Evolutionary conservation across 2,113 vertebrate genomes (phyloP).

Genomic region (Sylvia atricapilla): DNA sequence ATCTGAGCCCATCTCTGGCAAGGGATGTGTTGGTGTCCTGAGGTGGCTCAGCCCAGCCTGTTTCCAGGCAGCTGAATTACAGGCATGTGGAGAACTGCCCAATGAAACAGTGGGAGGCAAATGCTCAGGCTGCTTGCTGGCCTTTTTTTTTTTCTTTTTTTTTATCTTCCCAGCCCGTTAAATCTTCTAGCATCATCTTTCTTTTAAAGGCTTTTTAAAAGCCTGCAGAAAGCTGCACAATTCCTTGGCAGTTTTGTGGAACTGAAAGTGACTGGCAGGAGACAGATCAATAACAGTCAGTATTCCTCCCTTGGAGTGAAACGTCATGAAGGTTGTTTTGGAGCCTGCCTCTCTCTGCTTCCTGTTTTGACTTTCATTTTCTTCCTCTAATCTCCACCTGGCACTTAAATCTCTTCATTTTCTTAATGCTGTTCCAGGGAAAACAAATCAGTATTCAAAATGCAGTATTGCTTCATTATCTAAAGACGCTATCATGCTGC

Average conservation of each 20-base stretch:
- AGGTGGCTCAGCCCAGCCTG: neutral
- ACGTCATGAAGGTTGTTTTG: neutral
- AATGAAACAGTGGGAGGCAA: neutral
- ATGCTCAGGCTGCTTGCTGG: neutral
- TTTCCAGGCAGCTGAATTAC: slow-evolving; percentile 34
- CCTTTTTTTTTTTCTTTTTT: neutral
- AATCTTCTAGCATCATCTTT: neutral
- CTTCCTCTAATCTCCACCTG: slow-evolving; percentile 9
- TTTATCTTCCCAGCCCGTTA: neutral
- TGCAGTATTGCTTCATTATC: neutral
- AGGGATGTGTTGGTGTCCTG: neutral
- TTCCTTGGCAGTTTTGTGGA: neutral
- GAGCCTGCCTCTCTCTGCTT: neutral
- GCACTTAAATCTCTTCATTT: neutral
- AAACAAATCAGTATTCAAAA: slow-evolving; percentile 31
- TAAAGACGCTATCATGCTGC: neutral
- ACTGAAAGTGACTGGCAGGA: neutral
- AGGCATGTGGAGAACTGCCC: slow-evolving; percentile 49
- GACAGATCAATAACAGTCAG: neutral
- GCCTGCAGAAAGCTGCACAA: neutral
- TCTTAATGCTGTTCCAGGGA: slow-evolving; percentile 14
- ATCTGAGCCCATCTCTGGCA: slow-evolving; percentile 50
- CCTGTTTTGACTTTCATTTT: slow-evolving; percentile 9
- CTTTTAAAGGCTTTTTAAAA: neutral
- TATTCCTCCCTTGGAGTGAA: neutral